Percentiles rank a stretch among this genome's conserved stretches.
These are phyloP conservation scores for Epistrophe eligans DNA, from an alignment of 2,888 invertebrate genomes.

Conservation along the genomic window DNA sequence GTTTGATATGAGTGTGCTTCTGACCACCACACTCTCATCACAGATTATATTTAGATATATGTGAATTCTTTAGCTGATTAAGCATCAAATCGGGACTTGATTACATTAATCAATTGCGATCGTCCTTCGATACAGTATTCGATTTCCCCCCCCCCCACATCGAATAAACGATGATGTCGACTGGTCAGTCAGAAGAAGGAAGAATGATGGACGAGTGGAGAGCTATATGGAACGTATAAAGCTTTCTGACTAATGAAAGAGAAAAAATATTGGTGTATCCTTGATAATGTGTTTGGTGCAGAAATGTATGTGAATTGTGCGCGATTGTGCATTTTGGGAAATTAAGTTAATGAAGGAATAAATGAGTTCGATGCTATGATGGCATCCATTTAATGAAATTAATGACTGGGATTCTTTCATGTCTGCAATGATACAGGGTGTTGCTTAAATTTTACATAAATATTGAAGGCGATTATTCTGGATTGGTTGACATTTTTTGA, in stretches of 20 bases:
- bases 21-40: conserved; percentile 1
- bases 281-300: neutral
- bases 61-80: conserved; percentile 77
- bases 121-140: conserved; percentile 59
- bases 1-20: conserved; percentile 8
- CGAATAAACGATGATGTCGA: neutral
- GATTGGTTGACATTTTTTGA: neutral
- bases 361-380: conserved; percentile 74
- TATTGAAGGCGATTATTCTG: neutral
- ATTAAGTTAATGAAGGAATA: conserved; percentile 77
- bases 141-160: conserved; percentile 32
- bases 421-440: conserved; percentile 16
- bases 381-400: conserved; percentile 71
- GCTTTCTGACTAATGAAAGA: conserved; percentile 70
- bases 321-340: conserved; percentile 75
- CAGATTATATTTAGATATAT: conserved; percentile 29
- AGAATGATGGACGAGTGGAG: conserved; percentile 52
- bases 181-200: conserved; percentile 19
- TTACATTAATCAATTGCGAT: conserved; percentile 77
- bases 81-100: conserved; percentile 77
- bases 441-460: no score
- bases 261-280: conserved; percentile 53
- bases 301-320: conserved; percentile 36
- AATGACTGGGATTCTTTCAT: conserved; percentile 59
- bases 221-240: no score